These are phyloP conservation scores for Cochlearius cochlearius DNA, from an alignment of 2,113 vertebrate genomes.

Conservation along the genomic window DNA sequence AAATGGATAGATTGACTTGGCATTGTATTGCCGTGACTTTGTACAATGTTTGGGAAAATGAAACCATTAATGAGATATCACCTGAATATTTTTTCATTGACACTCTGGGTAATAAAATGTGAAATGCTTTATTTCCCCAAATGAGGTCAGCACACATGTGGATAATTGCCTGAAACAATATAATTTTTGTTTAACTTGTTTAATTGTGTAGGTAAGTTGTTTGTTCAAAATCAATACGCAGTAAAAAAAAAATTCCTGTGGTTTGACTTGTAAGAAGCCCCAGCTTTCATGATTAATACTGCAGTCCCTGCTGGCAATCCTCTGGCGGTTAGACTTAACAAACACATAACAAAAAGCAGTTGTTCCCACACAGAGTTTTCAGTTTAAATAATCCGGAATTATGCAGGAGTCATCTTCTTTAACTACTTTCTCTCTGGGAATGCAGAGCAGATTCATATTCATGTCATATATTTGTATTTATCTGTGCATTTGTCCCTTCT, in stretches of 20 bases:
- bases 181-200: constrained; percentile 47
- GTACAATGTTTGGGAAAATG: constrained; percentile 51
- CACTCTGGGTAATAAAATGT: constrained; percentile 19
- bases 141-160: constrained; percentile 7
- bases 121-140: constrained; percentile 43
- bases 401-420: neutral
- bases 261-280: neutral
- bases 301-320: neutral
- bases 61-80: constrained; percentile 49
- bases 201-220: constrained; percentile 21
- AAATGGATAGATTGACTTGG: constrained; percentile 37
- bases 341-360: neutral
- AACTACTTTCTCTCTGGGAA: neutral
- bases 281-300: neutral
- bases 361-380: neutral
- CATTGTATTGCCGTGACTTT: constrained; percentile 44
- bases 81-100: constrained; percentile 45
- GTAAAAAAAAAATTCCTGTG: neutral
- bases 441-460: neutral
- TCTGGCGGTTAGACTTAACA: neutral
- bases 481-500: neutral
- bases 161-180: constrained; percentile 31
- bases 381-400: neutral
- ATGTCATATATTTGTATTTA: neutral
- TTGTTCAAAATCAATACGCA: constrained; percentile 25